Evolutionary conservation across 92 coral and sea anemone genomes (phyloP).

Genomic region (Montipora capitata): DNA sequence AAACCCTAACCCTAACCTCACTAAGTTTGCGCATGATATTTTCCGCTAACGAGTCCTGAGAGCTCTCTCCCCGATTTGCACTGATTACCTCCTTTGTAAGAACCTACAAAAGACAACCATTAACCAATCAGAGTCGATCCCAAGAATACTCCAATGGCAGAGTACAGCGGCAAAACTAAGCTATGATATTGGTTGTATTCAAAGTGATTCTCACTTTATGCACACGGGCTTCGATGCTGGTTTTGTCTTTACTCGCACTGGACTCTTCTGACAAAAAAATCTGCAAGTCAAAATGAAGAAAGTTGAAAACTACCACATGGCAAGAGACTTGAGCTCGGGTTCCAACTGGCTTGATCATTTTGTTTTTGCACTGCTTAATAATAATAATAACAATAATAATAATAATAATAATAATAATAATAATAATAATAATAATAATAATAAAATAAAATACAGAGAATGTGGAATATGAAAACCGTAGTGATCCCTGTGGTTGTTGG

Average conservation of each 20-base stretch:
- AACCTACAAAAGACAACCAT: slow-evolving; percentile 32
- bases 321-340: not conserved
- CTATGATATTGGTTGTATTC: not conserved
- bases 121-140: not conserved
- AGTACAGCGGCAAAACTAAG: not conserved
- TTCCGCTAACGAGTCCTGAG: slow-evolving; percentile 56
- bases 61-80: slow-evolving; percentile 73
- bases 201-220: slow-evolving; percentile 32
- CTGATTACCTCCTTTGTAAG: slow-evolving; percentile 87
- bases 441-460: too few relatives aligned
- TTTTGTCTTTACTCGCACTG: not conserved
- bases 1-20: not conserved
- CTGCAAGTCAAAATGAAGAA: not conserved
- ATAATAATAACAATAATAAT: too few relatives aligned
- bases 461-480: too few relatives aligned
- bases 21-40: slow-evolving; percentile 19
- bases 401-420: too few relatives aligned
- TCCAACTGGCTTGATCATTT: too few relatives aligned
- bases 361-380: too few relatives aligned
- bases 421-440: too few relatives aligned
- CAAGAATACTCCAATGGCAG: not conserved
- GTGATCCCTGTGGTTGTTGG: too few relatives aligned
- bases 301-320: not conserved
- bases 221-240: slow-evolving; percentile 14
- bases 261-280: slow-evolving; percentile 11